Evolutionary conservation across 2,888 invertebrate genomes (phyloP), one percentile per base, ranked within the genome.

Genomic region (Pterobdella sp.): DNA sequence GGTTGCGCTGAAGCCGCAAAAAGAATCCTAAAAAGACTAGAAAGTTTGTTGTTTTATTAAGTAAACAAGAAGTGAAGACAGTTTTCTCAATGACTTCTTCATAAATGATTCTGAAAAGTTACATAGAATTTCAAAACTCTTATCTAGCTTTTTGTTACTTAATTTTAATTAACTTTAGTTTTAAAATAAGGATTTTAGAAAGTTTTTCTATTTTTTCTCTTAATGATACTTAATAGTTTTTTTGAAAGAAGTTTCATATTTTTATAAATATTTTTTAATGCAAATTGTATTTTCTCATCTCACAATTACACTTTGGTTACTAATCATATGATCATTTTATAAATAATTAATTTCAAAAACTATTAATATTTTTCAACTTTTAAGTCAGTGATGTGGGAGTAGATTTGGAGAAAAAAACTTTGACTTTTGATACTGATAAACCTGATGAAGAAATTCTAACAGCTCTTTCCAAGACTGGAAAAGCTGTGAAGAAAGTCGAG

Each of bases 1-100:
- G 94, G 94, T 22, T 96, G 95, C 84, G 90, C 92, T 0, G 90
- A 89, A 72, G 92, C 94, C 60, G 92, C 94, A 1, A 89, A 91
- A 81, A 87, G 90, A 82, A 93, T 94, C 49, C 87, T 96, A 26
- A 89, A 87, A 73, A 92, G 92, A 84, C 84, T 90, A 73, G 90
- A 91, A 85, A 91, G 91, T 85, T 85, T 26, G 72, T 10, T 18
- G 14, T 10, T 14, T 22, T 52, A 42, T 4, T 36, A 72, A 72
- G 10, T 35, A 4, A 26, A n/a, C 18, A 14, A 65, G 32, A 35
- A 22, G 35, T 31, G n/a, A n/a, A n/a, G n/a, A 1, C 26, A 22
- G 67, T 34, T n/a, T 18, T 18, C n/a, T 29, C 22, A 36, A 22
- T 1, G 22, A 49, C 31, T 64, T 32, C 73, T 85, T 69, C 49